A percentile compares a stretch with the other conserved stretches of the same genome.
These are phyloP conservation scores for Gonatopus flavifemur DNA, from an alignment of 1,140 invertebrate species.

Conservation along the genomic window DNA sequence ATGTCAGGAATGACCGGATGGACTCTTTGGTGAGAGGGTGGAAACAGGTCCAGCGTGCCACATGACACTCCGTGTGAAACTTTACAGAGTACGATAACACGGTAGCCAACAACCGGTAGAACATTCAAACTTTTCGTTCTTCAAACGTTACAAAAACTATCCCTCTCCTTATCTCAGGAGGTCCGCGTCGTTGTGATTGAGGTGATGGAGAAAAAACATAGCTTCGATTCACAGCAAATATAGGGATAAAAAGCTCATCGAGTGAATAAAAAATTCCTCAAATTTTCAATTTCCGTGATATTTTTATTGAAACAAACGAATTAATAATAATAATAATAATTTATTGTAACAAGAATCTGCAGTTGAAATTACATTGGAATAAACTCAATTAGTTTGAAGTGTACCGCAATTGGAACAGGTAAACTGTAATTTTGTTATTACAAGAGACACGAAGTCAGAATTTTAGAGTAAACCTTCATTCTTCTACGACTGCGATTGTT, in stretches of 20 bases:
- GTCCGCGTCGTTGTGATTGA: neutral
- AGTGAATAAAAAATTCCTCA: neutral
- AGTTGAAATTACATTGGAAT: neutral
- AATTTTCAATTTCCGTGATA: neutral
- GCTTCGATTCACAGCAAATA: neutral
- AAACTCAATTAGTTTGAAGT: neutral
- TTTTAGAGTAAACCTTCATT: neutral
- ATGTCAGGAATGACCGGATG: conserved; percentile 34
- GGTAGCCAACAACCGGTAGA: neutral
- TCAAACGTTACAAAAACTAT: conserved; percentile 8
- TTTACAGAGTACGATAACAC: conserved; percentile 13
- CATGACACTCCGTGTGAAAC: conserved; percentile 40
- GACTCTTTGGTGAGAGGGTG: conserved; percentile 30
- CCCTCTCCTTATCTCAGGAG: neutral
- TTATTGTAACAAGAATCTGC: neutral
- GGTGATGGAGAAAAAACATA: neutral
- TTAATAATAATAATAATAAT: neutral
- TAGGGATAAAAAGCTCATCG: neutral
- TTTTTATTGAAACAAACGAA: neutral
- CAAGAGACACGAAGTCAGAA: neutral
- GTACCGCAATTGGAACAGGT: too few relatives aligned
- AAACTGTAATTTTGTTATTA: neutral
- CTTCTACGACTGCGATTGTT: neutral
- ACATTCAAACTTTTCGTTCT: conserved; percentile 15
- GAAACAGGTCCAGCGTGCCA: conserved; percentile 30